Conservation (phyloP, 2,113 vertebrate species). For the Hassar affinis region DNA sequence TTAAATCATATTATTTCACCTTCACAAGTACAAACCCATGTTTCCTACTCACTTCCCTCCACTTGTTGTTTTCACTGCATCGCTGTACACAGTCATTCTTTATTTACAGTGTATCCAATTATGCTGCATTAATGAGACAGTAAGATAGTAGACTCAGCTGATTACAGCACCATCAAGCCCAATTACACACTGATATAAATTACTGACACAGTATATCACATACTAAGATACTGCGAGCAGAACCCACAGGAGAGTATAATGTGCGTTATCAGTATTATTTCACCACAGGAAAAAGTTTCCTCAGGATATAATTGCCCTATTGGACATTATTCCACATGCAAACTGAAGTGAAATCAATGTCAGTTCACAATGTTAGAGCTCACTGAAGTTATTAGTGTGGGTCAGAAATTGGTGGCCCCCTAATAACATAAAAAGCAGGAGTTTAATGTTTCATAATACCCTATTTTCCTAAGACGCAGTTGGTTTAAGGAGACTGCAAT, state of each 20-base stretch:
- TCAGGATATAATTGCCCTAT: conserved; percentile 47
- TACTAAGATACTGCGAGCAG: not conserved
- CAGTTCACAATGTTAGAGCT: conserved; percentile 33
- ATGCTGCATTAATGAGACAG: conserved; percentile 68
- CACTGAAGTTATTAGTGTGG: conserved; percentile 38
- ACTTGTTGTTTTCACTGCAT: not conserved
- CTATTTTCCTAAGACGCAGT: not conserved
- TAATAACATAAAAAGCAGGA: not conserved
- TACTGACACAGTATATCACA: not conserved
- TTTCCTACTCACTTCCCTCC: not conserved
- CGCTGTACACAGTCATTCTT: not conserved
- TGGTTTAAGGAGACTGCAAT: not conserved
- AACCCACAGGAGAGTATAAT: conserved; percentile 3
- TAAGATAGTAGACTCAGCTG: conserved; percentile 45
- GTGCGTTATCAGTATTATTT: conserved; percentile 26
- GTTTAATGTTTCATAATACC: not conserved
- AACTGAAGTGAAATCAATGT: conserved; percentile 50
- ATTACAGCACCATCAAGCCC: conserved; percentile 70
- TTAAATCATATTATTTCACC: conserved; percentile 5
- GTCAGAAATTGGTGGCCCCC: not conserved
- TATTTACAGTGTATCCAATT: conserved; percentile 12
- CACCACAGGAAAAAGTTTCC: conserved; percentile 23
- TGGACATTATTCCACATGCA: conserved; percentile 50
- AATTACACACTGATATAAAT: conserved; percentile 66
- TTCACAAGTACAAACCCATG: not conserved